phyloP scores from a whole-genome alignment of 2,113 vertebrate species.

The Bubo scandiacus region DNA sequence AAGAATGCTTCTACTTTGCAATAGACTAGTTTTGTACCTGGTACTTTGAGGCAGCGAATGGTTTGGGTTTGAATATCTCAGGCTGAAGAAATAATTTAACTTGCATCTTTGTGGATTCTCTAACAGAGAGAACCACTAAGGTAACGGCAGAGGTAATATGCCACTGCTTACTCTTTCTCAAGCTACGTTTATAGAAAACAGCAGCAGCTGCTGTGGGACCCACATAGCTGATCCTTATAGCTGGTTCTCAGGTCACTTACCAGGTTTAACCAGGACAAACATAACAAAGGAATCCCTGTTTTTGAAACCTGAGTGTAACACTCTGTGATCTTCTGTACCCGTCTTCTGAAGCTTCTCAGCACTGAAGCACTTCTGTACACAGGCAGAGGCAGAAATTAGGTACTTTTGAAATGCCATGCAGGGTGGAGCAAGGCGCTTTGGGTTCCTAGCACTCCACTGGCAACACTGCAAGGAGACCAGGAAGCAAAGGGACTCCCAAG shows the following conservation, averaged over 20 bases:
- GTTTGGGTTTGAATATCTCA: neutral
- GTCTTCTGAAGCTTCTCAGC: neutral
- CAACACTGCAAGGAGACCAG: neutral
- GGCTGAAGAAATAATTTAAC: neutral
- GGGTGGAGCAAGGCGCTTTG: neutral
- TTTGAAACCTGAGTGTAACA: neutral
- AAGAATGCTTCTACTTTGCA: neutral
- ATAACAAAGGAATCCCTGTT: neutral
- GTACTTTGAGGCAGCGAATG: neutral
- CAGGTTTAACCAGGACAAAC: neutral
- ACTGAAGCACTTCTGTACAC: neutral
- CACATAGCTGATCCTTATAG: neutral
- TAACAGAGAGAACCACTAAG: neutral
- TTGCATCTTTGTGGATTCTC: neutral
- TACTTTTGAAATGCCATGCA: neutral
- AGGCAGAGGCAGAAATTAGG: neutral
- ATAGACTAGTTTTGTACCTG: neutral
- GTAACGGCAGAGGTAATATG: neutral
- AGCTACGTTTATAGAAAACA: neutral
- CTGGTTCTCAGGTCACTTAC: neutral
- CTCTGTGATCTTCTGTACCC: neutral
- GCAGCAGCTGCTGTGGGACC: neutral
- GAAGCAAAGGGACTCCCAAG: neutral
- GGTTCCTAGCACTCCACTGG: neutral
- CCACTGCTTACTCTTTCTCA: neutral